Conservation (phyloP, 2,797 vertebrate genomes). For the Perodicticus potto region DNA sequence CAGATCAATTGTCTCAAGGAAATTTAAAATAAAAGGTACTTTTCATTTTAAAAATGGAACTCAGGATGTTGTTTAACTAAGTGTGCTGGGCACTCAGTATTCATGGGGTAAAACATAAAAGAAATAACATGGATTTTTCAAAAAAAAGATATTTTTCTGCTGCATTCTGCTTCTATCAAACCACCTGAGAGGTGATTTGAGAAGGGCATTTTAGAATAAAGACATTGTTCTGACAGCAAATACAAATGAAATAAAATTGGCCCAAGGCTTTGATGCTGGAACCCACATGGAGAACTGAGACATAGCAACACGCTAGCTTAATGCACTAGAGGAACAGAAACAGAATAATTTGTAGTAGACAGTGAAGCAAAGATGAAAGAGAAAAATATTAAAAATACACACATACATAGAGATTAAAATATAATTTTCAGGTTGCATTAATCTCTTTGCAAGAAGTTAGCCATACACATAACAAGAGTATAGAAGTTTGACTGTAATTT, state of each 20-base stretch:
- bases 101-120: conserved; percentile 82
- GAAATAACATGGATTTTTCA: conserved; percentile 67
- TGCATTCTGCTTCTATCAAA: conserved; percentile 83
- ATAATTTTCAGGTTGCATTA: conserved; percentile 73
- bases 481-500: neutral
- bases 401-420: conserved; percentile 81
- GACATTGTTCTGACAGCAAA: conserved; percentile 90
- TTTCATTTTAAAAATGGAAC: conserved; percentile 76
- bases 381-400: conserved; percentile 59
- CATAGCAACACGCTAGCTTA: conserved; percentile 83
- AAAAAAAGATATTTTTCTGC: conserved; percentile 78
- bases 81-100: conserved; percentile 57
- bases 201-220: conserved; percentile 89
- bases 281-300: conserved; percentile 86
- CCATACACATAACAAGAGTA: conserved; percentile 68
- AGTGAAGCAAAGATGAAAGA: conserved; percentile 87
- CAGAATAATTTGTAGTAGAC: conserved; percentile 84
- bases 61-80: conserved; percentile 76
- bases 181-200: conserved; percentile 89
- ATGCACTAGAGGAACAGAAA: conserved; percentile 85
- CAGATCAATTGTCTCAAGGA: conserved; percentile 44
- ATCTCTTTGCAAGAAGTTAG: conserved; percentile 62
- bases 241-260: conserved; percentile 91
- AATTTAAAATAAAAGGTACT: conserved; percentile 73
- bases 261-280: conserved; percentile 89